Base-by-base conservation (phyloP, 2,797 vertebrate genomes). In the Propithecus deckenii region DNA sequence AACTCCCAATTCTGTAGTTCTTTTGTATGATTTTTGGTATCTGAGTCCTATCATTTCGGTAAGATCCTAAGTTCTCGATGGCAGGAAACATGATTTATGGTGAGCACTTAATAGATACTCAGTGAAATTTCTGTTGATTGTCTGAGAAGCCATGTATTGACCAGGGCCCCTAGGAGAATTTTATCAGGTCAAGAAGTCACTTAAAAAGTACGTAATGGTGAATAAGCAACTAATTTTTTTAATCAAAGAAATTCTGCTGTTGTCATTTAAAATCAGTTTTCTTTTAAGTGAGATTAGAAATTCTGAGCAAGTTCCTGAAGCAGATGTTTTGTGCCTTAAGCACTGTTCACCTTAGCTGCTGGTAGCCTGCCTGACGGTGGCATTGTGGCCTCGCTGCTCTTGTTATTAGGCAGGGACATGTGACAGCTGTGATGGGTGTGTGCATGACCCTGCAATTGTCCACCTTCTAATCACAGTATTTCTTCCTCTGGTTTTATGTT, bases 401-500 rank as follows among this genome's bases (percentile, higher is more conserved):
- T 71, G 30, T 28, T 17, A 35, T 32, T 52, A 48, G 43, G 18
- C 46, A 74, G 25, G 52, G 41, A 18, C 35, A 0, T 1, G 18
- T 78, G 35, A 46, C 48, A 69, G 67, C 71, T 48, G 46, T 32
- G 14, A 20, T 8, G n/a, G 25, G 13, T 14, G 8, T 63, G 46
- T 23, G 23, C 43, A 32, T 8, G 61, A 5, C 17, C 28, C 95
- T 57, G 20, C 7, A 59, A 35, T 25, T 52, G 75, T 65, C 41
- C 5, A 41, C 22, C 13, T 85, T 65, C n/a, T 87, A 78, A 83
- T 85, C 11, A 63, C 18, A 93, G 0, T 65, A 59, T 63, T 72
- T 74, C n/a, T 91, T 95, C 7, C n/a, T 94, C 18, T 74, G 72
- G 59, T 69, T 93, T 94, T 88, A 79, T 79, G 61, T 55, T 81